phyloP scores from a whole-genome alignment of 92 coral and sea anemone species.

The Hydrozoanthus gracilis region DNA sequence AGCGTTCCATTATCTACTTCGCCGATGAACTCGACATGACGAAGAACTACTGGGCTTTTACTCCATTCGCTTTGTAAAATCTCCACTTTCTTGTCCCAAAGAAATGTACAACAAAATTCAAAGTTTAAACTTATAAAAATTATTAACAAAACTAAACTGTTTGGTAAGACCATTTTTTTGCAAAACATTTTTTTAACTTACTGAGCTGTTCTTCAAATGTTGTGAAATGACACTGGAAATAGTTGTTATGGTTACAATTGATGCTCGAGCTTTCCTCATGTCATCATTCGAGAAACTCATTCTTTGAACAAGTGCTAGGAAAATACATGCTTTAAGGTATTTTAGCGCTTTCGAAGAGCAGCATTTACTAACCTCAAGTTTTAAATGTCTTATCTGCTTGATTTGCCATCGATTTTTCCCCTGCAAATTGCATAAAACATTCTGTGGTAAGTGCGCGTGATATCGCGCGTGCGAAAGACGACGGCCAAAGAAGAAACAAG shows the following conservation, averaged over 20 bases:
- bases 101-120: slow-evolving; percentile 32
- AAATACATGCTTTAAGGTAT: too few species aligned
- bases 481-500: too few species aligned
- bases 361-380: too few species aligned
- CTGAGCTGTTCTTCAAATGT: not conserved
- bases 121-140: not conserved
- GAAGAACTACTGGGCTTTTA: slow-evolving; percentile 65
- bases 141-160: not conserved
- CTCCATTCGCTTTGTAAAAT: slow-evolving; percentile 62
- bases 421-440: too few species aligned
- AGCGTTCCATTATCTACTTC: slow-evolving; percentile 87
- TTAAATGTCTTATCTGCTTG: too few species aligned
- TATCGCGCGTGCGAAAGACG: too few species aligned
- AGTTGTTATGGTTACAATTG: slow-evolving; percentile 29
- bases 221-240: not conserved
- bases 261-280: not conserved
- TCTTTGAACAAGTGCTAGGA: too few species aligned
- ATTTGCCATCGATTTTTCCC: too few species aligned
- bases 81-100: slow-evolving; percentile 71
- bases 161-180: not conserved
- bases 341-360: too few species aligned
- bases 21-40: slow-evolving; percentile 95
- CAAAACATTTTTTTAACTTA: not conserved
- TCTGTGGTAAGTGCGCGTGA: too few species aligned
- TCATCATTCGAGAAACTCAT: too few species aligned